Base-by-base conservation (phyloP, 2,113 vertebrate species). In the Oncorhynchus keta region DNA sequence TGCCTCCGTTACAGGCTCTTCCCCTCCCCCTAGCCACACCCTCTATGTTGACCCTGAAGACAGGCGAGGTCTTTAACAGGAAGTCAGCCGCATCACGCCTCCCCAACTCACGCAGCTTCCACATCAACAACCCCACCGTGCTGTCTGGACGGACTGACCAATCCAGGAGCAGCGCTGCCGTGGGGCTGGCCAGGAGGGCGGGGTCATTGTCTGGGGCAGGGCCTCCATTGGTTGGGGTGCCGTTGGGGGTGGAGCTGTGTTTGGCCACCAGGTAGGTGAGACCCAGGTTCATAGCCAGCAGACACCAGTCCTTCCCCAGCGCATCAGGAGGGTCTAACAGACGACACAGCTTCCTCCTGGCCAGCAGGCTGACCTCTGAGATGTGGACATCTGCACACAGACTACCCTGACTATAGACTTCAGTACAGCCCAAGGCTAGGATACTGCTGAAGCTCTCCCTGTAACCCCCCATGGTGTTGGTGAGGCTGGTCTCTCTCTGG, bases 251-350 rank as follows among this genome's bases (percentile, higher is more conserved):
- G 61, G 68, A 83, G 85, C 97, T 95, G 79, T 98, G 93, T 80
- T 97, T 97, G 76, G 98, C 97, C 86, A 98, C 97, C 71, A 99
- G 90, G 3, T 99, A 96, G 0, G 95, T 95, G 65, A 99, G 96
- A 77, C 97, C 97, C 70, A 99, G 89, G 91, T 99, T 99, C 97
- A 98, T 99, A 85, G 98, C 98, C 35, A 99, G 93, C 89, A 99
- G 95, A 90, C 97, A 99, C 97, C 98, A 99, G 80, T 99, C 98
- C 88, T 99, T 99, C 68, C 98, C 98, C 88, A 99, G 94, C 32
- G 97, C 95, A 83, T 99, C 98, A 0, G 96, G 97, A 0, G 96
- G 96, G 93, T 99, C 97, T 86, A 99, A 90, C 90, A 99, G 93
- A 77, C 97, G 95, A 75, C 97, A 95, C 4, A 99, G 92, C 85